A percentile compares a stretch with the other conserved stretches of the same genome.
Evolutionary conservation across 37 sponge, comb jelly and placozoan species (phyloP).

Genomic region (Agelas oroides): DNA sequence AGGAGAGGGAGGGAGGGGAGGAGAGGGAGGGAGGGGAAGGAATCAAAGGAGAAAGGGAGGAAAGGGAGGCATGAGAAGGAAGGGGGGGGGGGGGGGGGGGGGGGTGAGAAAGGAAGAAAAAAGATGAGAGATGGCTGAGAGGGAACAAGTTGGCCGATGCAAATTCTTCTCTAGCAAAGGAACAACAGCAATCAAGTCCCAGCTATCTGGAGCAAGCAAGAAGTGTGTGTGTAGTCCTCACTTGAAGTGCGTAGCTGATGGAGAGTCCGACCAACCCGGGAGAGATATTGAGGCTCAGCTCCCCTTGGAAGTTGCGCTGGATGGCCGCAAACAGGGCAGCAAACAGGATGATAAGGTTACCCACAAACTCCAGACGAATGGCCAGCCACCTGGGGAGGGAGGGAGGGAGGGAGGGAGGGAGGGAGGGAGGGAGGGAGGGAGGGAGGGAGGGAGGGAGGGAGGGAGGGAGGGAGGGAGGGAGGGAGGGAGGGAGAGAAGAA

Average conservation of each 20-base stretch:
- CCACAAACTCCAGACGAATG: slow-evolving; percentile 93
- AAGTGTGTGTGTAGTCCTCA: background rate
- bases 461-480: background rate
- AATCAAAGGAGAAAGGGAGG: too few species aligned
- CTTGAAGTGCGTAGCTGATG: slow-evolving; percentile 91
- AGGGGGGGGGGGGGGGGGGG: too few species aligned
- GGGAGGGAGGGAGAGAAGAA: background rate
- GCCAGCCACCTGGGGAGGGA: slow-evolving; percentile 86
- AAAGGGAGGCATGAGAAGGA: too few species aligned
- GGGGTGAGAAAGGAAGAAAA: too few species aligned
- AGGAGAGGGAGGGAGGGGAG: too few species aligned
- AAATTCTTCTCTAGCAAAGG: too few species aligned
- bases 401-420: background rate
- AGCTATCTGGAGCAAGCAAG: too few species aligned
- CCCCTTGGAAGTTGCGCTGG: slow-evolving; percentile 45
- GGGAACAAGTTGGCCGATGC: too few species aligned
- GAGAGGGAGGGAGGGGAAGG: too few species aligned
- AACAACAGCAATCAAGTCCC: too few species aligned
- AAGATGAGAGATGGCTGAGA: too few species aligned
- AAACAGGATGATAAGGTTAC: slow-evolving; percentile 88
- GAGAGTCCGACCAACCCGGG: slow-evolving; percentile 91
- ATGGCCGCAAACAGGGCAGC: slow-evolving; percentile 94
- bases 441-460: too few species aligned
- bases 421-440: background rate
- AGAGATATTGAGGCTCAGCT: slow-evolving; percentile 29